phyloP scores from a whole-genome alignment of 2,113 vertebrate genomes.

The Apeltes quadracus region DNA sequence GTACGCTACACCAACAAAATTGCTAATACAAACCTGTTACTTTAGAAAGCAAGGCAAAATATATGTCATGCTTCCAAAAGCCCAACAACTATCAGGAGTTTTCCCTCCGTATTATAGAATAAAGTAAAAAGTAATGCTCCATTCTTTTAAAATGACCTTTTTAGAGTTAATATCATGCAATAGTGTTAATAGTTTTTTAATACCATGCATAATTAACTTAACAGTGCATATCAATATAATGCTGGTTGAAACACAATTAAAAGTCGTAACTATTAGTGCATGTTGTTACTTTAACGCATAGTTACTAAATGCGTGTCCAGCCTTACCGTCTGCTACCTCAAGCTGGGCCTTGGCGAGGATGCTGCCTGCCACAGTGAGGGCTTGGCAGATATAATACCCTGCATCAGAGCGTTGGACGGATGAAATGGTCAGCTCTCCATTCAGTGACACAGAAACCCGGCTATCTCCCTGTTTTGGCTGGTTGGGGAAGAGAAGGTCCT shows the following conservation, averaged over 20 bases:
- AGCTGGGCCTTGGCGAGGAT: slow-evolving; percentile 96
- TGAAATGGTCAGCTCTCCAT: slow-evolving; percentile 89
- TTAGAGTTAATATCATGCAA: slow-evolving; percentile 18
- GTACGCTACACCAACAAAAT: background rate
- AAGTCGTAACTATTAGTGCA: background rate
- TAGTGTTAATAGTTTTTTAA: slow-evolving; percentile 4
- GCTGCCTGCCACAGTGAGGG: slow-evolving; percentile 93
- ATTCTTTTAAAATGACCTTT: slow-evolving; percentile 15
- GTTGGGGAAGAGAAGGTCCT: slow-evolving; percentile 94
- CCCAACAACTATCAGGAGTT: background rate
- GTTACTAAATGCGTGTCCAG: slow-evolving; percentile 16
- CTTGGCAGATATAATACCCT: slow-evolving; percentile 95
- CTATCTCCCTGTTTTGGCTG: slow-evolving; percentile 90
- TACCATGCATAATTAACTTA: slow-evolving; percentile 12
- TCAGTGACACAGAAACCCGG: slow-evolving; percentile 88
- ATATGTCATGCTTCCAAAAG: background rate
- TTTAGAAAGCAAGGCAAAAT: slow-evolving; percentile 1
- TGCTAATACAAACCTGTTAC: background rate
- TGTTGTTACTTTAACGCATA: background rate
- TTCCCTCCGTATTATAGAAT: background rate
- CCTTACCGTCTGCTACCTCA: slow-evolving; percentile 94
- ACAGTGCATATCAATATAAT: slow-evolving; percentile 4
- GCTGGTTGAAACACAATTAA: background rate
- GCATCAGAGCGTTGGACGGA: slow-evolving; percentile 90
- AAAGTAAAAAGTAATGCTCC: slow-evolving; percentile 8